These are phyloP conservation scores for Bimastos eiseni DNA, from an alignment of 2,888 invertebrate species.

Conservation along the genomic window DNA sequence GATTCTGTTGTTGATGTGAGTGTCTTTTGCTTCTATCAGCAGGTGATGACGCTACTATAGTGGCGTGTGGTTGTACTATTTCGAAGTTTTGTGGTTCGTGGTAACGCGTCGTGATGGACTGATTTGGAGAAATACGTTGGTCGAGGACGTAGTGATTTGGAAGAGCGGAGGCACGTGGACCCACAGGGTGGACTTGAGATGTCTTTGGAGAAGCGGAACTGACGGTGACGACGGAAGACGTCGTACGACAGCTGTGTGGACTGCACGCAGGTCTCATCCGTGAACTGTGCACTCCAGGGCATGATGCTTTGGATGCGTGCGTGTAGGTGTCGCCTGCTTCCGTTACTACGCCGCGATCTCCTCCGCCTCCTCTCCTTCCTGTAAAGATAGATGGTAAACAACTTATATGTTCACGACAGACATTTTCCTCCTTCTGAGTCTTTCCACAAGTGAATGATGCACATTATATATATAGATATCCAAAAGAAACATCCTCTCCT, in stretches of 20 bases:
- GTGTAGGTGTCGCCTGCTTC: neutral
- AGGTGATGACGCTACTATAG: neutral
- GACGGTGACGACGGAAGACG: neutral
- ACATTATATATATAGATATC: too few relatives aligned
- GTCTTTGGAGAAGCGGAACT: neutral
- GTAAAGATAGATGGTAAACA: neutral
- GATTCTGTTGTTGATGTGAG: neutral
- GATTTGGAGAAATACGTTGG: neutral
- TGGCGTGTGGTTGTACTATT: neutral
- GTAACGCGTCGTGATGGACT: neutral
- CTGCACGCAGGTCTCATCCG: neutral
- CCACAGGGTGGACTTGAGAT: constrained; percentile 13
- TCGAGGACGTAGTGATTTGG: neutral
- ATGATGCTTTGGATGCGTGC: neutral
- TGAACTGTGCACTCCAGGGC: neutral
- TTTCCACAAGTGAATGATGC: too few relatives aligned
- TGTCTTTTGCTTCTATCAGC: neutral
- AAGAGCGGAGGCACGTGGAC: neutral
- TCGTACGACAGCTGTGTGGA: neutral
- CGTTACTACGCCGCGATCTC: neutral
- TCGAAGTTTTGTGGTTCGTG: too few relatives aligned
- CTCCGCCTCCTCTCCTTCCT: neutral
- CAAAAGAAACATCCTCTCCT: neutral
- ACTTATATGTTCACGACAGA: neutral
- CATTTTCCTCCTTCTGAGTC: neutral